These are phyloP conservation scores for Carassius auratus DNA, from an alignment of 2,113 vertebrate genomes.

Conservation along the genomic window DNA sequence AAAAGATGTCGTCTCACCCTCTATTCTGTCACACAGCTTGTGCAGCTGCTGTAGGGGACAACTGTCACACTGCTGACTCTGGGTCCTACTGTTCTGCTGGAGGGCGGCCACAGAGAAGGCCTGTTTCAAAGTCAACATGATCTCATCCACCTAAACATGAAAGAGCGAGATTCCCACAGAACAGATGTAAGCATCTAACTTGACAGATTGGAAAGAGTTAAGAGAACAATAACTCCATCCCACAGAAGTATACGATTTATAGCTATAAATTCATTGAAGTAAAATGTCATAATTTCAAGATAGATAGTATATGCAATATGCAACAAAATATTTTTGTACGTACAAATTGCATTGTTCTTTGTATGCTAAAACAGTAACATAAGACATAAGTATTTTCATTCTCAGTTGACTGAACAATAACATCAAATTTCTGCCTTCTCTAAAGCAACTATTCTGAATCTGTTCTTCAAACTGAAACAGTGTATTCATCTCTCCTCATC, in stretches of 20 bases:
- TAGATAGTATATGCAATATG: neutral
- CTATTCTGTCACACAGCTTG: conserved; percentile 91
- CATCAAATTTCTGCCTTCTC: neutral
- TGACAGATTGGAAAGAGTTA: neutral
- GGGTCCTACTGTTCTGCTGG: conserved; percentile 82
- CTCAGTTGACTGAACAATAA: neutral
- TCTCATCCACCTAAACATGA: conserved; percentile 88
- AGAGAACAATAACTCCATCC: neutral
- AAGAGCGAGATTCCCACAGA: conserved; percentile 5
- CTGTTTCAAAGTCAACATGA: conserved; percentile 98
- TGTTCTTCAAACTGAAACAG: neutral
- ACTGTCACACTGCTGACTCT: conserved; percentile 85
- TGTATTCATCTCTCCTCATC: neutral
- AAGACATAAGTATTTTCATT: neutral
- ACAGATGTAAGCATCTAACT: neutral
- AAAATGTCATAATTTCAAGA: neutral
- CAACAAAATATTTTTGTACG: neutral
- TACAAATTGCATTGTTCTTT: neutral
- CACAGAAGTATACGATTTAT: neutral
- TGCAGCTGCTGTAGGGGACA: conserved; percentile 93
- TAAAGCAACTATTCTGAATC: neutral
- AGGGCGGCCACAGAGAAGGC: conserved; percentile 92
- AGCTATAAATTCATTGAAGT: neutral
- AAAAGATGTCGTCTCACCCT: conserved; percentile 77
- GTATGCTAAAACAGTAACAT: neutral